These are phyloP conservation scores for Sander vitreus DNA, from an alignment of 2,113 vertebrate species.

Conservation along the genomic window DNA sequence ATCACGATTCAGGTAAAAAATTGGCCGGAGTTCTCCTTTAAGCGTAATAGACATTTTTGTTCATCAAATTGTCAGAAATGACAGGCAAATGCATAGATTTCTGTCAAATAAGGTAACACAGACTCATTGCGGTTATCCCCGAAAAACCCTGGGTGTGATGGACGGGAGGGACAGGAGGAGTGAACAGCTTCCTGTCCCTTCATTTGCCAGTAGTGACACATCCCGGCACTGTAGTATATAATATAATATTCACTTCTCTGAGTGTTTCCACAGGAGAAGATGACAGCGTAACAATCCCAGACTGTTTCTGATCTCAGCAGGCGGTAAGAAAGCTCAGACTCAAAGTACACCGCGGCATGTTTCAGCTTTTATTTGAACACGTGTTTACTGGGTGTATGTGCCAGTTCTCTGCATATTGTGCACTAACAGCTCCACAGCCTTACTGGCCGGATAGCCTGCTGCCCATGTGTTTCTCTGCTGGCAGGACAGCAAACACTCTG, in stretches of 20 bases:
- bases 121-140: too few relatives aligned
- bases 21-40: too few relatives aligned
- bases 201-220: conserved; percentile 14
- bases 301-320: conserved; percentile 25
- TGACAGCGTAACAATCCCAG: conserved; percentile 4
- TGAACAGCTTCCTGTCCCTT: conserved; percentile 6
- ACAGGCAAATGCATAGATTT: too few relatives aligned
- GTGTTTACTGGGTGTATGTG: not conserved
- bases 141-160: not conserved
- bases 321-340: not conserved
- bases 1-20: too few relatives aligned
- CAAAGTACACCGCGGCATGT: not conserved
- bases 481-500: not conserved
- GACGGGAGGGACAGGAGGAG: not conserved
- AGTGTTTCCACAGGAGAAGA: conserved; percentile 16
- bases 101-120: too few relatives aligned
- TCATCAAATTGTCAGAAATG: too few relatives aligned
- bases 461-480: conserved; percentile 5
- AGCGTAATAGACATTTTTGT: too few relatives aligned
- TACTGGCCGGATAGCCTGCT: conserved; percentile 1
- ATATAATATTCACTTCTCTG: not conserved
- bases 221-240: not conserved
- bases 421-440: not conserved
- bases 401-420: not conserved
- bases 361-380: not conserved